Conservation (phyloP, 2,888 invertebrate species). For the Philopedon plagiatum region DNA sequence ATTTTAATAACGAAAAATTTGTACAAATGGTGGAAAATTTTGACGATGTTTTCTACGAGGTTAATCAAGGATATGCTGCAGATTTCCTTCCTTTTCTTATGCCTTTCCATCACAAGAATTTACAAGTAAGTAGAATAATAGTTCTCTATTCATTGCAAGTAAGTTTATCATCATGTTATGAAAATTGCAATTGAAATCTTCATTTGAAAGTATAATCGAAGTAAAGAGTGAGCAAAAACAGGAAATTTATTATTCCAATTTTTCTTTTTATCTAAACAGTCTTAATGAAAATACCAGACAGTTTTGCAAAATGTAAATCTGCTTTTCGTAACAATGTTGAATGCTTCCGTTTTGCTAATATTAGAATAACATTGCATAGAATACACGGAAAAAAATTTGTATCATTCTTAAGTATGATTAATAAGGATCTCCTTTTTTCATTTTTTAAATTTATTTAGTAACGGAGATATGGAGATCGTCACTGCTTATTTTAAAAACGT, state of each 20-base stretch:
- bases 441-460: no score
- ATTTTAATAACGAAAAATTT: constrained; percentile 68
- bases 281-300: constrained; percentile 14
- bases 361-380: background rate
- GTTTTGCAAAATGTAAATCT: background rate
- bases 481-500: no score
- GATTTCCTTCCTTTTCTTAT: constrained; percentile 77
- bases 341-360: background rate
- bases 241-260: constrained; percentile 31
- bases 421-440: no score
- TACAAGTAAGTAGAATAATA: constrained; percentile 59
- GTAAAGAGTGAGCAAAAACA: constrained; percentile 21
- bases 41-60: constrained; percentile 77
- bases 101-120: constrained; percentile 71
- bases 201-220: constrained; percentile 22
- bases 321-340: background rate
- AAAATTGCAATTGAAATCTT: constrained; percentile 5
- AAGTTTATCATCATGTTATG: background rate
- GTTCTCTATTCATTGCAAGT: background rate
- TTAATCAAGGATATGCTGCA: constrained; percentile 78
- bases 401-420: no score
- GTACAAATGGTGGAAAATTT: constrained; percentile 71
- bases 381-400: no score
- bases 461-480: no score
- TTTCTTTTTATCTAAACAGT: constrained; percentile 1